A percentile compares a stretch with the other conserved stretches of the same genome.
Conservation (phyloP, 2,888 invertebrate species). For the Diarsia brunnea region DNA sequence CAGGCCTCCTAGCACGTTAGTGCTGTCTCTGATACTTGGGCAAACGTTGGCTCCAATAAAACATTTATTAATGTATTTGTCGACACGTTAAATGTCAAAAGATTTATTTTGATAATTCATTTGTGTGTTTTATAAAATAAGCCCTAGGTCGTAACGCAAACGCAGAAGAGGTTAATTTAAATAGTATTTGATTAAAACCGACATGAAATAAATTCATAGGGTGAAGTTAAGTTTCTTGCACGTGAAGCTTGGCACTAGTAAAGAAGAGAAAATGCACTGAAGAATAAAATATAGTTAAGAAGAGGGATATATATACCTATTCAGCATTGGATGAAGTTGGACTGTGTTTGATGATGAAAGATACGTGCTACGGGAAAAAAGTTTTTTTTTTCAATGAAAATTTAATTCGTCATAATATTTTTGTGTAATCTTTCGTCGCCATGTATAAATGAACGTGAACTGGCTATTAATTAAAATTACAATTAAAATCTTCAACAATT, state of each 20-base stretch:
- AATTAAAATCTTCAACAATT: not conserved
- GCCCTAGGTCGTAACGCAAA: not conserved
- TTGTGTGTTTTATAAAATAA: not conserved
- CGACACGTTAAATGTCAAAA: not conserved
- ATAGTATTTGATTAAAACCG: not conserved
- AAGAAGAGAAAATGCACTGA: not conserved
- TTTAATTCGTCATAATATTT: too few species aligned
- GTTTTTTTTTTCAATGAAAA: not conserved
- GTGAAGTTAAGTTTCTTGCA: not conserved
- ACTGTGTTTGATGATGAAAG: not conserved
- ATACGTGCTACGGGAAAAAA: not conserved
- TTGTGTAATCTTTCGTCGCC: not conserved
- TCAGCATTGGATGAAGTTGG: not conserved
- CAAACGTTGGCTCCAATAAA: conserved; percentile 14
- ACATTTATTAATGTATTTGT: conserved; percentile 12
- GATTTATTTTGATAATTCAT: not conserved
- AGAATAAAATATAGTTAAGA: not conserved
- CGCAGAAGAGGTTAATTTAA: not conserved
- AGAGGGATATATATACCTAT: not conserved
- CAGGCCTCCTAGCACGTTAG: conserved; percentile 34
- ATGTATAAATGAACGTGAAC: not conserved
- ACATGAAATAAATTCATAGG: not conserved
- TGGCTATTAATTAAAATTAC: too few species aligned
- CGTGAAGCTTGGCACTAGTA: not conserved
- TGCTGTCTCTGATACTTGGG: conserved; percentile 26